Conservation (phyloP, 2,797 vertebrate species). For the Pseudochaenichthys georgianus region DNA sequence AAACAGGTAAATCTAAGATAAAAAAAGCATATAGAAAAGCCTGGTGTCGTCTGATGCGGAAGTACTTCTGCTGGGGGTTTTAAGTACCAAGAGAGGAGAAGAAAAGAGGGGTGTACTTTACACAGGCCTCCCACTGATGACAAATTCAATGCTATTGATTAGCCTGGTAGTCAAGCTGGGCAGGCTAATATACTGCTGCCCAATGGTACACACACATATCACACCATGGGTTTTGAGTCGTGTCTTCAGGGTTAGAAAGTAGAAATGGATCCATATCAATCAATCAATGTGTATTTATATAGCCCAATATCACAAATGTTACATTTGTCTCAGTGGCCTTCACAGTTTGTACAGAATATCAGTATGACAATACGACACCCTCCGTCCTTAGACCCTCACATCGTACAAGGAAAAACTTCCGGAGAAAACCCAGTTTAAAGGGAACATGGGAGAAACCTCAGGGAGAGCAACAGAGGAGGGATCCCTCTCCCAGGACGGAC, state of each 20-base stretch:
- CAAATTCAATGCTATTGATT: slow-evolving; percentile 47
- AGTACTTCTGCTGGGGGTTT: slow-evolving; percentile 16
- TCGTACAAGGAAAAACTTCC: no score
- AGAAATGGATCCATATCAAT: background rate
- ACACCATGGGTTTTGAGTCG: slow-evolving; percentile 18
- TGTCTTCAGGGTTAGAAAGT: background rate
- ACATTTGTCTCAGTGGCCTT: no score
- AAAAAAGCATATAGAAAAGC: background rate
- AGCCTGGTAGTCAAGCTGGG: slow-evolving; percentile 36
- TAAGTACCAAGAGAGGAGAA: background rate
- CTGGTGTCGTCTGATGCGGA: slow-evolving; percentile 12
- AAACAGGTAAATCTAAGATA: slow-evolving; percentile 16
- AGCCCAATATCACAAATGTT: no score
- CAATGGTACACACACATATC: slow-evolving; percentile 24
- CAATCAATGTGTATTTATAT: no score
- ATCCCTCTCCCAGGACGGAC: no score
- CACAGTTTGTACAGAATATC: no score
- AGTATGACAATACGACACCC: no score
- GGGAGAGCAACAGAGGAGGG: no score
- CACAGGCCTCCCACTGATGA: slow-evolving; percentile 21
- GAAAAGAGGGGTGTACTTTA: slow-evolving; percentile 1
- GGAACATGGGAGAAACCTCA: no score
- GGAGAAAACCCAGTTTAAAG: no score
- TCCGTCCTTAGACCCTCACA: no score
- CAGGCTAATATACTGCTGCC: slow-evolving; percentile 41